A percentile compares a stretch with the other conserved stretches of the same genome.
Evolutionary conservation across 2,113 vertebrate species (phyloP).

Genomic region (Amblyopsis rosae): DNA sequence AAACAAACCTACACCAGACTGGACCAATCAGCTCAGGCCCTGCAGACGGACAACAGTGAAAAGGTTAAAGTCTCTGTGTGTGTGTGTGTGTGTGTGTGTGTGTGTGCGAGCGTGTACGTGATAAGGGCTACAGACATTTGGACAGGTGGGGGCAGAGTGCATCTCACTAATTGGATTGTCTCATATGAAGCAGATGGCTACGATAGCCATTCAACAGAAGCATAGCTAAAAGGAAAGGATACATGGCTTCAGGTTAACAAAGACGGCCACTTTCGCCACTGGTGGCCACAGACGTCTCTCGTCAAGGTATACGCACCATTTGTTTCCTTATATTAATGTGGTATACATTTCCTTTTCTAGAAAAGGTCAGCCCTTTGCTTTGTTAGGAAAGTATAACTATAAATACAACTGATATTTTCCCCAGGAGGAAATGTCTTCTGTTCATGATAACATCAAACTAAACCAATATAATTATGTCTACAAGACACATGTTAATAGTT

Average conservation of each 20-base stretch:
- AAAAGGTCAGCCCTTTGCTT: not conserved
- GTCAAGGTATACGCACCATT: constrained; percentile 8
- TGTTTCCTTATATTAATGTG: not conserved
- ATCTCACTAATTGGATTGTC: constrained; percentile 66
- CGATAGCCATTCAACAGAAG: constrained; percentile 53
- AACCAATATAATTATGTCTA: not conserved
- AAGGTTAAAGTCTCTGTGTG: constrained; percentile 56
- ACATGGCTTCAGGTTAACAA: constrained; percentile 19
- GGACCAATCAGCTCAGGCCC: constrained; percentile 69
- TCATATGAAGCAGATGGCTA: constrained; percentile 66
- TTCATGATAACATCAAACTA: not conserved
- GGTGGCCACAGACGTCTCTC: constrained; percentile 34
- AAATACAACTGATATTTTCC: not conserved
- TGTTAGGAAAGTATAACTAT: not conserved
- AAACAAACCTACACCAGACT: constrained; percentile 55
- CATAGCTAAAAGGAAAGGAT: not conserved
- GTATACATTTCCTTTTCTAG: not conserved
- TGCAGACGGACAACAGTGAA: constrained; percentile 65
- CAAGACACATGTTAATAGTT: not conserved
- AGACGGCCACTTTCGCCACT: constrained; percentile 24
- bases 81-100: not conserved
- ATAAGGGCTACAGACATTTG: constrained; percentile 48
- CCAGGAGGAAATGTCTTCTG: not conserved
- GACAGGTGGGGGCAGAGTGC: constrained; percentile 70
- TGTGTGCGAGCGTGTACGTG: not conserved